Evolutionary conservation across 1,140 invertebrate species (phyloP).

Genomic region (Solenopsis fugax): DNA sequence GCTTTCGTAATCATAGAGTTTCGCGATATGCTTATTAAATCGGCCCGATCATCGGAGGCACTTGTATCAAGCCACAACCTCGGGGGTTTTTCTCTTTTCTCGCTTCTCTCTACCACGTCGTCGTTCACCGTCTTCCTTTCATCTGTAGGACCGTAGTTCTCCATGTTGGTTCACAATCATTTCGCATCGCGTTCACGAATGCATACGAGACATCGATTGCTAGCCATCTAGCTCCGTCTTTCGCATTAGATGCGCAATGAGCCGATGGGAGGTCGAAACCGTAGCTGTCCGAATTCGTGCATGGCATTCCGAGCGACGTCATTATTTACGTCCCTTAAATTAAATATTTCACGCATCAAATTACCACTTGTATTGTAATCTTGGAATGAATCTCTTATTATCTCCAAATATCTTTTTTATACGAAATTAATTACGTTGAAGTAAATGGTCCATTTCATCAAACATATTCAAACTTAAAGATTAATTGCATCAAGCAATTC

Average conservation of each 20-base stretch:
- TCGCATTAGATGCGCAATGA: conserved; percentile 23
- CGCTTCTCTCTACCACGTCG: neutral
- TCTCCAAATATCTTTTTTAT: neutral
- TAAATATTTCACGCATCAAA: neutral
- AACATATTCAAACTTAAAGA: neutral
- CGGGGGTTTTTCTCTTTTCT: conserved; percentile 15
- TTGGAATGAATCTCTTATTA: neutral
- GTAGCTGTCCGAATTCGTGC: neutral
- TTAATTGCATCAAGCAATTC: neutral
- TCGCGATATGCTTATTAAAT: conserved; percentile 80
- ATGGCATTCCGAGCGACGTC: neutral
- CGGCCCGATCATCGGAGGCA: conserved; percentile 64
- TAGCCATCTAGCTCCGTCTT: conserved; percentile 2
- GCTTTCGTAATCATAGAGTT: conserved; percentile 78
- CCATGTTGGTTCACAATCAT: conserved; percentile 34
- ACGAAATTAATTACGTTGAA: neutral
- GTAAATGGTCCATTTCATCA: neutral
- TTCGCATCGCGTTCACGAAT: conserved; percentile 57
- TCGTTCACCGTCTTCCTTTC: neutral
- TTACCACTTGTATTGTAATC: neutral
- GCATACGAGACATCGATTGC: conserved; percentile 62
- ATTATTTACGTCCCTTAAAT: neutral
- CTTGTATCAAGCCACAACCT: neutral
- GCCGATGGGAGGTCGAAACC: neutral
- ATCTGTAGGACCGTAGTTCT: neutral